Conservation (phyloP, 2,113 vertebrate genomes). For the Bos javanicus region DNA sequence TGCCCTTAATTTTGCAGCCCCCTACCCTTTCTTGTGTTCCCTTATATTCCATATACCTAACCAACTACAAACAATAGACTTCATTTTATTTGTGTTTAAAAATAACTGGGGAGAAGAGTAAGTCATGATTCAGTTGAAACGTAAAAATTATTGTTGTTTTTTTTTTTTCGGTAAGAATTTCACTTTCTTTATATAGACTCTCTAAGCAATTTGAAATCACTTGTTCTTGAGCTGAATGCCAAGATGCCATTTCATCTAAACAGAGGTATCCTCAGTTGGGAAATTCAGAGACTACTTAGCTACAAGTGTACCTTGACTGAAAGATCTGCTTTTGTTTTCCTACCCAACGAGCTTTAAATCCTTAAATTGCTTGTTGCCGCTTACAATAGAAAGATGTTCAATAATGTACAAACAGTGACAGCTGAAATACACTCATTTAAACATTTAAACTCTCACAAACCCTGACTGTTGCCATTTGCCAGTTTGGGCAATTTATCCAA, state of each 20-base stretch:
- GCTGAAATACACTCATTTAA: neutral
- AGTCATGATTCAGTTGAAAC: neutral
- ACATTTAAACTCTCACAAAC: neutral
- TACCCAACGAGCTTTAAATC: neutral
- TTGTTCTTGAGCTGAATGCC: neutral
- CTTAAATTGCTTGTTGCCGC: neutral
- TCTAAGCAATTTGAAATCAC: neutral
- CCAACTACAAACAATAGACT: neutral
- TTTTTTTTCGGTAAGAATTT: neutral
- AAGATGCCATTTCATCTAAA: neutral
- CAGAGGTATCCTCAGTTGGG: neutral
- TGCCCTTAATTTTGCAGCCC: neutral
- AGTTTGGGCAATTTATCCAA: neutral
- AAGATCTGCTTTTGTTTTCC: neutral
- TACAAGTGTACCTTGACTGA: neutral
- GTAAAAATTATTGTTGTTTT: neutral
- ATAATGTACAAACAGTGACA: neutral
- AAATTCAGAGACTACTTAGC: neutral
- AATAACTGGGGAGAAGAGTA: neutral
- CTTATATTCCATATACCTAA: neutral
- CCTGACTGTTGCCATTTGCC: neutral
- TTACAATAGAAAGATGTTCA: neutral
- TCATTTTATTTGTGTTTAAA: neutral
- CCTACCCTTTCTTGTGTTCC: neutral
- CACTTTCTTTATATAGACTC: neutral